These are phyloP conservation scores for Alaudala cheleensis DNA, from an alignment of 2,113 vertebrate species.

Conservation along the genomic window DNA sequence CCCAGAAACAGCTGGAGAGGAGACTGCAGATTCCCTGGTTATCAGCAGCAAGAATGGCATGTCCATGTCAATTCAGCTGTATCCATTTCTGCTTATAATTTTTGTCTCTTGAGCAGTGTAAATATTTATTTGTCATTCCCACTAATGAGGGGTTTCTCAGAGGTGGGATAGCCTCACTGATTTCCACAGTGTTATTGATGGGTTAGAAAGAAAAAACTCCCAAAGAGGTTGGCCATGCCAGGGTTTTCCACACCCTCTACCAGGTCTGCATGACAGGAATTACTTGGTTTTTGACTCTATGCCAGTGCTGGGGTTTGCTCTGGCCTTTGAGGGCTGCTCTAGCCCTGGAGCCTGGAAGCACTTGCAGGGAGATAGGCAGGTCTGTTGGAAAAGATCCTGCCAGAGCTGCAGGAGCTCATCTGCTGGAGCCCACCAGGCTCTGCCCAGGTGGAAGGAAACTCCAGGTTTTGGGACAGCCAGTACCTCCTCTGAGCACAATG, in stretches of 20 bases:
- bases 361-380: background rate
- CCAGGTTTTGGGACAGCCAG: background rate
- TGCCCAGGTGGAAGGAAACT: background rate
- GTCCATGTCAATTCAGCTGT: background rate
- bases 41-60: background rate
- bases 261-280: background rate
- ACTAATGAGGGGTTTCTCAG: background rate
- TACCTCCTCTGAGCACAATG: background rate
- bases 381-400: background rate
- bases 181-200: accelerated
- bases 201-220: background rate
- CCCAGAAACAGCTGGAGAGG: background rate
- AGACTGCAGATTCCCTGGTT: background rate
- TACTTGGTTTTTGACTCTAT: background rate
- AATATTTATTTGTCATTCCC: background rate
- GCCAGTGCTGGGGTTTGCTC: background rate
- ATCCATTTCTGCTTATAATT: background rate
- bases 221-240: background rate
- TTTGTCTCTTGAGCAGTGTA: background rate
- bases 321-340: background rate
- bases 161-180: background rate
- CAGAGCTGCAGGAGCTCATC: background rate
- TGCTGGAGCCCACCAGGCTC: background rate
- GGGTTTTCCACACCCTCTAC: background rate
- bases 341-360: background rate